Evolutionary conservation across 1,140 invertebrate genomes (phyloP).

Genomic region (Antheraea pernyi): DNA sequence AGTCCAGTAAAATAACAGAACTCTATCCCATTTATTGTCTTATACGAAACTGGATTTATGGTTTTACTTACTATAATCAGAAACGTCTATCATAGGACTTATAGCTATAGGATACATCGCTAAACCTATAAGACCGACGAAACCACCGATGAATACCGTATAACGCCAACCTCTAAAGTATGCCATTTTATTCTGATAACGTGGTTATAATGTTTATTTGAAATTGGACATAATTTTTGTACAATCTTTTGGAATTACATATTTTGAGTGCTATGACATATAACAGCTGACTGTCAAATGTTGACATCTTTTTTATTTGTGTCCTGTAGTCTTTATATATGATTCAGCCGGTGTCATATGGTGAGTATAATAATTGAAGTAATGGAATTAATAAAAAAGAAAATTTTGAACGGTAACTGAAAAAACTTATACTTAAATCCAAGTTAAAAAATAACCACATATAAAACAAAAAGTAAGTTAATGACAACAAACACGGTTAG

Average conservation of each 20-base stretch:
- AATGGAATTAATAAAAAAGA: no score
- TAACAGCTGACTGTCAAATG: conserved; percentile 2
- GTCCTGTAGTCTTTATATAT: no score
- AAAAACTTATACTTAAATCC: no score
- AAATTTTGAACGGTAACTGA: no score
- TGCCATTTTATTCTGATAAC: conserved; percentile 34
- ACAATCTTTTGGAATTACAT: not conserved
- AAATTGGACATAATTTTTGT: not conserved
- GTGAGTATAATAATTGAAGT: no score
- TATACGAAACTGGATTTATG: not conserved
- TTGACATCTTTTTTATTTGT: not conserved
- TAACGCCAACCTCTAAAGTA: conserved; percentile 73
- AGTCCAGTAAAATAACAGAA: no score
- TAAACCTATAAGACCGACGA: conserved; percentile 79
- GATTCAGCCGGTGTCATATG: no score
- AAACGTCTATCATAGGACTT: conserved; percentile 81
- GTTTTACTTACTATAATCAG: conserved; percentile 79
- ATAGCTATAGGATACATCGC: conserved; percentile 82
- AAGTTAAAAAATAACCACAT: no score
- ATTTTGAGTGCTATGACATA: not conserved
- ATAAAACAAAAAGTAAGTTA: no score
- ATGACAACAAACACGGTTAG: no score
- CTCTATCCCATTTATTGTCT: no score
- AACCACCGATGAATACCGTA: conserved; percentile 71
- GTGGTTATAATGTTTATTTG: not conserved